phyloP scores from a whole-genome alignment of 2,797 vertebrate genomes.

The Acanthurus lineatus region DNA sequence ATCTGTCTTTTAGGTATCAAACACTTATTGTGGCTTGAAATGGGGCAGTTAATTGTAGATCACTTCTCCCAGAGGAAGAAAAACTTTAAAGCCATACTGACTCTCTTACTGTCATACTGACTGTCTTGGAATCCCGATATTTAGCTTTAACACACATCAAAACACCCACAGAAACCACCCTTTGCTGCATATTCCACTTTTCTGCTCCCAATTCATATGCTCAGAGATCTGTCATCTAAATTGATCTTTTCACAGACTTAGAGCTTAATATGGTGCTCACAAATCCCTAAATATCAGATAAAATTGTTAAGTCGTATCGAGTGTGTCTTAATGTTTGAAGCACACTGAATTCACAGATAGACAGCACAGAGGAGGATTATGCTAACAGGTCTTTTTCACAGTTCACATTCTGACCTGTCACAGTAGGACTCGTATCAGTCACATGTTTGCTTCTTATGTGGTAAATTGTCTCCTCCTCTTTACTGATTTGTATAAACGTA shows the following conservation, averaged over 20 bases:
- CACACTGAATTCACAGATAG: background rate
- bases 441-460: background rate
- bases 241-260: background rate
- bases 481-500: too few species aligned
- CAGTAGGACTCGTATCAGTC: too few species aligned
- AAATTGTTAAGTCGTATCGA: background rate
- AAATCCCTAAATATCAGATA: background rate
- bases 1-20: too few species aligned
- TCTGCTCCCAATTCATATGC: background rate
- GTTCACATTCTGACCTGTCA: background rate
- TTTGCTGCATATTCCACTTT: too few species aligned
- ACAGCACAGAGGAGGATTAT: background rate
- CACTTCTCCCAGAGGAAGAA: background rate
- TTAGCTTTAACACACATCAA: too few species aligned
- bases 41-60: background rate
- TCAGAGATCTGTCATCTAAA: background rate
- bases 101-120: background rate
- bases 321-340: background rate
- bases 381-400: background rate
- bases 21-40: background rate
- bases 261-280: background rate
- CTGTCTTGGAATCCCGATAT: too few species aligned
- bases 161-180: background rate
- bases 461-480: background rate
- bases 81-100: background rate